Evolutionary conservation across 1,140 invertebrate species (phyloP), one percentile per base, ranked within the genome.

Genomic region (Zaprionus ghesquierei): DNA sequence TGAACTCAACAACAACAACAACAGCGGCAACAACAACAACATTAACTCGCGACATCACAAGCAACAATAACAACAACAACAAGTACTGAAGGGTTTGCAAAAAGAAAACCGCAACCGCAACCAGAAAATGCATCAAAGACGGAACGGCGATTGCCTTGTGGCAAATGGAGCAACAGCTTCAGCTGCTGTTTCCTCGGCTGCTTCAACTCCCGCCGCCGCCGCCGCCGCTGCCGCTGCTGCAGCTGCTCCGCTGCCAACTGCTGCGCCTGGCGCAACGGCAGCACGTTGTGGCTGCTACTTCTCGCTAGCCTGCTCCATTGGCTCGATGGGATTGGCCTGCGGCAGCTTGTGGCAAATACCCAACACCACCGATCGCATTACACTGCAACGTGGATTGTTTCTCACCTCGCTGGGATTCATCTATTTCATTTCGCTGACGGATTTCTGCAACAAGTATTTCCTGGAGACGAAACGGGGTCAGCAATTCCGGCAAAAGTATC

Each of bases 381-480:
- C 94, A 5, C 76, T 94, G 27, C 92, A 92, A 41, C 93, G 94
- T 25, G 95, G 95, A 8, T 71, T 93, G 3, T 93, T 93, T 38
- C 90, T 95, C 3, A 94, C 94, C 9, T 89, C 92, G 3, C 89
- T 94, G 50, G 94, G 95, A 8, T 92, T 95, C 68, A 92, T 95
- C 23, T 95, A 95, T 79, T 95, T 95, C 84, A 92, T 94, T 23
- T 93, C 94, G 5, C 78, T 94, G 44, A 95, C 94, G 81, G 93
- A 94, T 77, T 92, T 94, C 71, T 92, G 94, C 64, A 94, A 94
- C 78, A 93, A 93, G 78, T 90, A 94, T 44, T 92, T 94, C 13
- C 87, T 95, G 66, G 93, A 93, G 72, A 95, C 94, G 12, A 90
- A 82, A 41, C 89, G 90, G 5, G 94, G 95, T 2, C 89, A 93